Evolutionary conservation across 2,113 vertebrate species (phyloP).

Genomic region (Paradisaea rubra): DNA sequence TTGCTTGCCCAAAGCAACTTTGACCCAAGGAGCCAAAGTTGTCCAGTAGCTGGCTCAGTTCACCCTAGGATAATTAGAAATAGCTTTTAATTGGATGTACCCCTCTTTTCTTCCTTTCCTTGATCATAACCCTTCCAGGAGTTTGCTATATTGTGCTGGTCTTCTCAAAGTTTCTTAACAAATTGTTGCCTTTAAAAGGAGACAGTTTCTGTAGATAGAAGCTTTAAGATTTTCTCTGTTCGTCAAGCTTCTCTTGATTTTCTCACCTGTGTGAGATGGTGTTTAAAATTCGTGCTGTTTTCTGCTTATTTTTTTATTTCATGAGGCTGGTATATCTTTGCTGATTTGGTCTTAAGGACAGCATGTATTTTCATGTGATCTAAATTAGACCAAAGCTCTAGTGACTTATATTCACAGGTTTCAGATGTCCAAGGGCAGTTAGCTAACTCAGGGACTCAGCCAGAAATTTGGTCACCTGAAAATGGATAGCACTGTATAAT

Average conservation of each 20-base stretch:
- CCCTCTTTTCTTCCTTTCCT: background rate
- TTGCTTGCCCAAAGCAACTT: background rate
- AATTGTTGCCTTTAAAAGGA: background rate
- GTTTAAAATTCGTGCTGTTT: background rate
- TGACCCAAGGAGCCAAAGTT: background rate
- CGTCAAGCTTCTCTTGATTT: background rate
- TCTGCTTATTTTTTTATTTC: background rate
- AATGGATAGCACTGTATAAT: background rate
- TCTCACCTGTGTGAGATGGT: background rate
- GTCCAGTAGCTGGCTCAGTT: background rate
- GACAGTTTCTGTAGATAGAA: background rate
- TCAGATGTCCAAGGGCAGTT: slow-evolving; percentile 3
- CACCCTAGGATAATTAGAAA: background rate
- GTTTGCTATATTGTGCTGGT: background rate
- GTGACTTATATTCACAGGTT: background rate
- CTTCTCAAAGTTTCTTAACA: background rate
- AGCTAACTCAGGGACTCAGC: background rate
- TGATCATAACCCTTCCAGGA: background rate
- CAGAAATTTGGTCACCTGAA: background rate
- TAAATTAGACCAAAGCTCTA: background rate
- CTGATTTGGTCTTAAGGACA: background rate
- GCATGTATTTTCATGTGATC: background rate
- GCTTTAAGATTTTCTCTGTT: background rate
- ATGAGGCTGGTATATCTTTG: background rate
- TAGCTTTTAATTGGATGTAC: background rate